Percentiles rank a stretch among this genome's conserved stretches.
These are phyloP conservation scores for Charaxes varanes DNA, from an alignment of 1,140 invertebrate genomes.

Conservation along the genomic window DNA sequence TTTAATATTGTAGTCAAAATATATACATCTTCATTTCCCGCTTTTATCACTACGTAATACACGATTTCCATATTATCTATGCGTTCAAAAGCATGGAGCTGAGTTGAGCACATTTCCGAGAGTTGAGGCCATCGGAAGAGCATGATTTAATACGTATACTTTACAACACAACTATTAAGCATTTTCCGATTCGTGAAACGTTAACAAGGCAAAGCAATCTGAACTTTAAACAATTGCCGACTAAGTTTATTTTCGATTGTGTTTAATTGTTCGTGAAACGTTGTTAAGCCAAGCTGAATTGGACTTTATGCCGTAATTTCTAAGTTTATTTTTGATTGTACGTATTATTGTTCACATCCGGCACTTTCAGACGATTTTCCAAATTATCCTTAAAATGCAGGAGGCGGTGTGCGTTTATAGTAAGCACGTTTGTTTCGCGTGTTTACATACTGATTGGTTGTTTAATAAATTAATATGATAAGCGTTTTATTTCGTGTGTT, in stretches of 20 bases:
- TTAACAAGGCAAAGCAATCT: slow-evolving; percentile 25
- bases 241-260: no score
- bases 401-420: slow-evolving; percentile 15
- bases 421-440: slow-evolving; percentile 18
- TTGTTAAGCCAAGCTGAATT: slow-evolving; percentile 5
- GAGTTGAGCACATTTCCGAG: slow-evolving; percentile 45
- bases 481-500: no score
- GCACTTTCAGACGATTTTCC: slow-evolving; percentile 41
- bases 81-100: slow-evolving; percentile 15
- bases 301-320: background rate
- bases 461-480: slow-evolving; percentile 2
- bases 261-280: slow-evolving; percentile 13
- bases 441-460: slow-evolving; percentile 9
- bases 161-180: slow-evolving; percentile 49
- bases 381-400: slow-evolving; percentile 32
- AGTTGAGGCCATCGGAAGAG: slow-evolving; percentile 57
- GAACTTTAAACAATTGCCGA: slow-evolving; percentile 12
- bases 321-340: slow-evolving; percentile 13
- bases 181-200: slow-evolving; percentile 56
- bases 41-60: no score
- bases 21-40: no score
- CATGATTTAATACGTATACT: slow-evolving; percentile 54
- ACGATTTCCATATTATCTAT: slow-evolving; percentile 14
- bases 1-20: no score
- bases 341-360: slow-evolving; percentile 18